Evolutionary conservation across 2,797 vertebrate genomes (phyloP).

Genomic region (Oreochromis mossambicus): DNA sequence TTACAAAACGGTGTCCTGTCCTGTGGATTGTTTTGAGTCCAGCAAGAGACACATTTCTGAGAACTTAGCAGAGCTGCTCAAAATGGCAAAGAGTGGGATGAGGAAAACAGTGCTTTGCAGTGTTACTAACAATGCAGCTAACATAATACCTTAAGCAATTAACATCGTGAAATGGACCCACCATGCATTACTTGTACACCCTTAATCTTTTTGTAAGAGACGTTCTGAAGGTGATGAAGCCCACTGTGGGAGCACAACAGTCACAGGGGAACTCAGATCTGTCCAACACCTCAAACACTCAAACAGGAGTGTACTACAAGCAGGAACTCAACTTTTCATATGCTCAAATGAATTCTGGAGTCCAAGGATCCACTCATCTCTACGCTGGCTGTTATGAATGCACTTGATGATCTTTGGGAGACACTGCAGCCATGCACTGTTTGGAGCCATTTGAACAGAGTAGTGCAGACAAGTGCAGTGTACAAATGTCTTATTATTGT

Average conservation of each 20-base stretch:
- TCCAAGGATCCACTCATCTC: background rate
- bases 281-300: rapidly evolving
- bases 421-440: background rate
- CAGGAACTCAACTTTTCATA: background rate
- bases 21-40: background rate
- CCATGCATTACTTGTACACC: background rate
- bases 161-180: background rate
- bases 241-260: background rate
- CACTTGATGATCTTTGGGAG: background rate
- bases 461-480: background rate
- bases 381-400: background rate
- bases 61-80: background rate
- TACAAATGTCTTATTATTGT: background rate
- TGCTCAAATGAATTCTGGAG: background rate
- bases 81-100: background rate
- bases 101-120: background rate
- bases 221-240: background rate
- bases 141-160: background rate
- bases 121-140: background rate
- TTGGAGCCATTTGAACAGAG: background rate
- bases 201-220: background rate
- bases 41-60: background rate
- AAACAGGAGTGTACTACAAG: background rate
- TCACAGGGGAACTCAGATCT: background rate
- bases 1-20: background rate